Base-by-base conservation (phyloP, 2,888 invertebrate species). In the Gymnocheta viridis region DNA sequence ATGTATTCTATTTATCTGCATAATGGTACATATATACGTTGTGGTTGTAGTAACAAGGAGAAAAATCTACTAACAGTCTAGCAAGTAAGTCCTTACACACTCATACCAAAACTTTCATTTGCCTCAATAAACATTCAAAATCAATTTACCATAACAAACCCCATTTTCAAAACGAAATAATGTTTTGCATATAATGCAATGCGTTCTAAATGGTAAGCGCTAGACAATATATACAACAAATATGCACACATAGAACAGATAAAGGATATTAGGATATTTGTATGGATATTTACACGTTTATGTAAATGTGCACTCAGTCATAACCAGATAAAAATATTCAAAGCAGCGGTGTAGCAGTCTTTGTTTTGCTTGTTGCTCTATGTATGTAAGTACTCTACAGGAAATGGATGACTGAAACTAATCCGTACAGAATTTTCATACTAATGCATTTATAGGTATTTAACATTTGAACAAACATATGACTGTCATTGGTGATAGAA, bases 81-180 rank as follows among this genome's bases (percentile, higher is more conserved):
- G 47, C 56, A 29, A 19, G 32, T 41, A 44, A 35, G 3, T 54
- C 41, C 41, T 38, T 27, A 56, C 3, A 32, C 32, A 44, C 19
- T 22, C 27, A 79, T 64, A 64, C 60, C 76, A 67, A 58, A 58
- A 86, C 38, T 49, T 56, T 3, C 38, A 22, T 77, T 35, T 79
- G 67, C 64, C 74, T 77, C 60, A 77, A 77, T 77, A 81, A 84
- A 84, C 77, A 81, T 81, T 81, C 58, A 81, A 84, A 84, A 81
- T 81, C 80, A 81, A 81, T 81, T 84, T 81, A 81, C 66, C 80
- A 77, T 81, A 84, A 77, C 81, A 60, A 77, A 81, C 67, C 47
- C 72, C 66, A 81, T 80, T 77, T 70, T 72, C 27, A 77, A 73
- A 76, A 76, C 58, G 67, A 80, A 77, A 81, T 81, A 67, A 76